Conservation (phyloP, 2,113 vertebrate genomes). For the Promerops cafer region DNA sequence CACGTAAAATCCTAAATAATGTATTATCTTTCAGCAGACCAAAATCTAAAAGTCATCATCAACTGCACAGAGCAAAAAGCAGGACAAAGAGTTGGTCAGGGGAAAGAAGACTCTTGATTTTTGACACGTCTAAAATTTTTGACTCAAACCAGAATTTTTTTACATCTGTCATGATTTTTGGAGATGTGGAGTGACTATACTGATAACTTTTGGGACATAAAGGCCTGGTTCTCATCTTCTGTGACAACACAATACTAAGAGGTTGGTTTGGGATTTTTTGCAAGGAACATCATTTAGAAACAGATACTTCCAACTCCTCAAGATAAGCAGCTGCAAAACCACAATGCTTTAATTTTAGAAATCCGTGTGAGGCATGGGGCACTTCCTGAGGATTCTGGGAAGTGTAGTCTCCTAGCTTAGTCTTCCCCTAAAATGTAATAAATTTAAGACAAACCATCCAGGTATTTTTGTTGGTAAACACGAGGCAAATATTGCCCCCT, state of each 20-base stretch:
- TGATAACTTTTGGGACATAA: background rate
- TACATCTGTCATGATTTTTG: background rate
- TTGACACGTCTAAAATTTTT: background rate
- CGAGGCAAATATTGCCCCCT: background rate
- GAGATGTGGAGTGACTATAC: background rate
- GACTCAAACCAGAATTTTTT: background rate
- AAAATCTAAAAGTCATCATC: background rate
- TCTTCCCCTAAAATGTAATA: background rate
- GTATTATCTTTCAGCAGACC: background rate
- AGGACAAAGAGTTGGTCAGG: background rate
- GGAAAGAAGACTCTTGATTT: background rate
- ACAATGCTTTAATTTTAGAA: background rate
- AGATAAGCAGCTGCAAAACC: background rate
- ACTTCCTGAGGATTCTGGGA: constrained; percentile 20
- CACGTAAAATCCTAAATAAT: background rate
- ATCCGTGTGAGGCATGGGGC: fast-evolving
- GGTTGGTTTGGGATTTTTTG: background rate
- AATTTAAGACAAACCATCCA: background rate
- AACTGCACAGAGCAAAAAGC: background rate
- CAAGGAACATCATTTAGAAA: background rate
- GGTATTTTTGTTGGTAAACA: background rate
- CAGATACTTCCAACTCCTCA: background rate
- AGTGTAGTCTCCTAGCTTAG: background rate
- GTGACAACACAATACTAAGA: background rate
- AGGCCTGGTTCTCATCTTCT: background rate